Evolutionary conservation across 92 coral and sea anemone species (phyloP), one percentile per base, ranked within the genome.

Genomic region (Siderastrea radians): DNA sequence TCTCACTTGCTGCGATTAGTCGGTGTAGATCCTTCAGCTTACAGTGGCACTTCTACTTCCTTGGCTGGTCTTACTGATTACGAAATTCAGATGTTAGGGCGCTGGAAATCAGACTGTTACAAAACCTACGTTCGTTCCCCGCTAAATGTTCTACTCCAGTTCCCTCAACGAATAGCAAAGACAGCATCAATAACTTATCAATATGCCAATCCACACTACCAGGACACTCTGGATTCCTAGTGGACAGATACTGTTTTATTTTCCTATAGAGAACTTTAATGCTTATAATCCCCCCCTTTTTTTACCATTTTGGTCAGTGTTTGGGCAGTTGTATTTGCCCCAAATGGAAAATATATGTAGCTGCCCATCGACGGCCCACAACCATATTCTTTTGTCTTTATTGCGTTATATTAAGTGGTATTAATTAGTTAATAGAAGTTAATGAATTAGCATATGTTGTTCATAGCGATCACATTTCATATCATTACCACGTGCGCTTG

Each of bases 181-280:
- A 82, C 71, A 6, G 79, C 50, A 2, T 5, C 79, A 6, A 55
- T 82, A 10, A 70, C 73, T 43, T 82, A 82, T 69, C 87, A 82
- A 58, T 82, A 82, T 54, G 87, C 87, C 10, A 43, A 82, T 63
- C 87, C 87, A 3, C 69, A 68, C 66, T 53, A 64, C 17, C 66
- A 47, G 67, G 44, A 55, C n/a, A 57, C 78, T 73, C 78, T 50
- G 4, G 61, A 73, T 73, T 51, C 44, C 62, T 73, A 73, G 62
- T 73, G 54, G 47, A 73, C 78, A 73, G 78, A 47, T 70, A 70
- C 54, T 70, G 5, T 46, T 48, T 19, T 26, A 19, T 1, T 38
- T 19, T 67, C 11, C 48, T 43, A 15, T 71, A 6, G 52, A 26
- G 38, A 26, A 26, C 38, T 26, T 26, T 26, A 26, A 26, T 26